Percentiles rank a stretch among this genome's conserved stretches.
Conservation (phyloP, 2,797 vertebrate genomes). For the Cichlasoma orientale region DNA sequence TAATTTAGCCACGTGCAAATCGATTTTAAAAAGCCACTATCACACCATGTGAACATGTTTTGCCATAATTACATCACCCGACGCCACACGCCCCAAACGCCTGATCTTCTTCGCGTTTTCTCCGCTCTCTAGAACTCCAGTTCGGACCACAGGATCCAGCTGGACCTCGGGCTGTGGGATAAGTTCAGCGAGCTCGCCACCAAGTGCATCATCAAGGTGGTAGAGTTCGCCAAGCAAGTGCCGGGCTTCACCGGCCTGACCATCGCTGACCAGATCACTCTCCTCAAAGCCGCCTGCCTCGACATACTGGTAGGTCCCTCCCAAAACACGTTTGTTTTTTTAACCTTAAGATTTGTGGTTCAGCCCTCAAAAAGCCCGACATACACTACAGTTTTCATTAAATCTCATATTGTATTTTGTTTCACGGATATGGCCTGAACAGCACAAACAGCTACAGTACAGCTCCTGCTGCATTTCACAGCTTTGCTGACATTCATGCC, state of each 20-base stretch:
- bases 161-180: constrained; percentile 96
- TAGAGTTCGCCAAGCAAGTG: constrained; percentile 95
- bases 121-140: constrained; percentile 87
- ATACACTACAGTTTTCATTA: background rate
- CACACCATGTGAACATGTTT: background rate
- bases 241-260: constrained; percentile 93
- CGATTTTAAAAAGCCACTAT: background rate
- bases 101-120: background rate
- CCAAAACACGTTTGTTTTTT: background rate
- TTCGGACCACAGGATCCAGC: constrained; percentile 91
- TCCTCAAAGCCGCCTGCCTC: constrained; percentile 94
- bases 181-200: constrained; percentile 97
- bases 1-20: background rate
- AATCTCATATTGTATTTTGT: background rate
- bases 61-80: accelerated
- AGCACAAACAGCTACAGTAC: too few relatives aligned
- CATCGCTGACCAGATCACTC: constrained; percentile 95
- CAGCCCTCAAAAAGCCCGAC: background rate
- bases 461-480: background rate
- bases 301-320: constrained; percentile 88
- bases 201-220: constrained; percentile 98
- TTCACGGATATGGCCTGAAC: background rate
- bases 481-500: background rate
- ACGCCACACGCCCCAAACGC: background rate
- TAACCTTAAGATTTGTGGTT: background rate